These are phyloP conservation scores for Babyrousa celebensis DNA, from an alignment of 2,797 vertebrate species.

Conservation along the genomic window DNA sequence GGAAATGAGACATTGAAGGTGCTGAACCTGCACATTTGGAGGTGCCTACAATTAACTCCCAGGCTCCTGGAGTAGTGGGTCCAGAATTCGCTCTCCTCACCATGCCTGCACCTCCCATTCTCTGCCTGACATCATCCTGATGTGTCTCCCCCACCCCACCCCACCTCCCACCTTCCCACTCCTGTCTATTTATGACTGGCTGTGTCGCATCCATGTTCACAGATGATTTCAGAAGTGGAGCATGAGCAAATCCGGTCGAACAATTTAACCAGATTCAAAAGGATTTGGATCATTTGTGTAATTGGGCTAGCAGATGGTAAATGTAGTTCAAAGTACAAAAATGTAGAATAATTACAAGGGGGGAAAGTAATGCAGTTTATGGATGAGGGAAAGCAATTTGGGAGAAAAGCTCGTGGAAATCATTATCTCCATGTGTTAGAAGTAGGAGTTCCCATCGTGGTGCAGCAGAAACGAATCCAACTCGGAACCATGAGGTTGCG, in stretches of 20 bases:
- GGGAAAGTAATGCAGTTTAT: constrained; percentile 76
- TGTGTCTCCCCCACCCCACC: not conserved
- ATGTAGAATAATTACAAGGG: constrained; percentile 89
- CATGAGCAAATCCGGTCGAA: constrained; percentile 82
- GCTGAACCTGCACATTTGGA: constrained; percentile 65
- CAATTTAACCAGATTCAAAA: constrained; percentile 88
- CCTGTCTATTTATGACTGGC: constrained; percentile 67
- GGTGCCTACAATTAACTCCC: constrained; percentile 45
- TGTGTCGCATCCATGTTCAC: constrained; percentile 79
- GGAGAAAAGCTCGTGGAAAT: constrained; percentile 63
- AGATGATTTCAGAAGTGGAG: constrained; percentile 82
- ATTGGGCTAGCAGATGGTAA: constrained; percentile 88
- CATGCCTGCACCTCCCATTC: not conserved
- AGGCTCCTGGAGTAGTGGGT: not conserved
- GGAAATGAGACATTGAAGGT: constrained; percentile 79
- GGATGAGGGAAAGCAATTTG: constrained; percentile 70
- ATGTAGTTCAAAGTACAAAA: constrained; percentile 89
- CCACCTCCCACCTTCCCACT: constrained; percentile 47
- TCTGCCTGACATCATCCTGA: not conserved
- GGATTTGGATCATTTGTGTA: constrained; percentile 88
- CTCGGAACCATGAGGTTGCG: no score
- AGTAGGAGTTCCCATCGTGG: not conserved
- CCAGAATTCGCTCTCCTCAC: not conserved
- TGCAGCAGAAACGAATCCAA: no score
- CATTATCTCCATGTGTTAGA: not conserved